These are phyloP conservation scores for Ennomos quercinarius DNA, from an alignment of 2,888 invertebrate genomes.

Conservation along the genomic window DNA sequence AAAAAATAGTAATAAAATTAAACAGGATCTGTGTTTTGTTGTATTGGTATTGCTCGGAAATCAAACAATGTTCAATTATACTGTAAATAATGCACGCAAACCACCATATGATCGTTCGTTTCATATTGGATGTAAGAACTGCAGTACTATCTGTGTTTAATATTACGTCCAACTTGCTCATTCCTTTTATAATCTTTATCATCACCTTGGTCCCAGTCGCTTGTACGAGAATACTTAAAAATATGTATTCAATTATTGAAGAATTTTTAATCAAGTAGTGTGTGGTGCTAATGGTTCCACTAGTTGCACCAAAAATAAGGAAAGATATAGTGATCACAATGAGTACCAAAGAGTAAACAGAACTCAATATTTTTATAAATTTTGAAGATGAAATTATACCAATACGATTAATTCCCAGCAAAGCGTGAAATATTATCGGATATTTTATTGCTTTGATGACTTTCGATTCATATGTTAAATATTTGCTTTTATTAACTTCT, in stretches of 20 bases:
- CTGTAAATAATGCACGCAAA: conserved; percentile 37
- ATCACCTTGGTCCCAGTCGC: conserved; percentile 48
- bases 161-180: conserved; percentile 54
- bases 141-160: conserved; percentile 56
- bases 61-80: conserved; percentile 46
- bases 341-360: conserved; percentile 24
- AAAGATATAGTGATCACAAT: conserved; percentile 25
- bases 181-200: conserved; percentile 46
- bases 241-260: conserved; percentile 49
- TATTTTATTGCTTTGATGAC: conserved; percentile 4
- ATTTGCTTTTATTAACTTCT: not conserved
- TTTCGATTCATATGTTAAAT: not conserved
- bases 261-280: conserved; percentile 50
- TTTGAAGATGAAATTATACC: conserved; percentile 5
- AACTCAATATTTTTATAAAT: conserved; percentile 1
- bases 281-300: conserved; percentile 31
- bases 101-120: conserved; percentile 35
- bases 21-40: not conserved
- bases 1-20: conserved; percentile 22
- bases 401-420: conserved; percentile 11
- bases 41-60: not conserved
- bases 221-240: conserved; percentile 47
- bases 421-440: conserved; percentile 5
- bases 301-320: not conserved
- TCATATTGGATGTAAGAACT: conserved; percentile 36